Base-by-base conservation (phyloP, 1,140 invertebrate genomes). In the Trypoxylus dichotomus region DNA sequence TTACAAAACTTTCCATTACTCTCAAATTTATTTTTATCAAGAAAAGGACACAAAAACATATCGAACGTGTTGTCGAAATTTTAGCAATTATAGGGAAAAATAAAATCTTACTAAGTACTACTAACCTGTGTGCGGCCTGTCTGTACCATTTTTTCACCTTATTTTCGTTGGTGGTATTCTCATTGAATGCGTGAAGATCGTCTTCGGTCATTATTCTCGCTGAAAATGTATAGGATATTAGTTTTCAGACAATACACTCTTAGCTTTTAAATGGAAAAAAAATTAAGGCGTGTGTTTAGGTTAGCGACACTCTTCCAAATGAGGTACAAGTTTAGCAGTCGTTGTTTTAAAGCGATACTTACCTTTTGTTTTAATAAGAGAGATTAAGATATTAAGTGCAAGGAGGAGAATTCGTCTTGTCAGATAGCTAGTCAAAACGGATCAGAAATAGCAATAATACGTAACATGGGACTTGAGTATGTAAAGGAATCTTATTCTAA, bases 51-150 rank as follows among this genome's bases (percentile, higher is more conserved):
- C 10, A 37, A 37, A 37, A 37, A 37, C 10, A 37, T 37, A 37
- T 37, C 10, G 0, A 37, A 37, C 5, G 5, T 37, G 5, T 3
- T 37, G 0, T 37, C 5, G 32, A 5, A 37, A 5, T 37, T 19
- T 54, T 6, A 54, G 3, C 47, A 19, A 54, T 19, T 54, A 54
- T 19, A 19, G 47, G 7, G 47, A 54, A 54, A 54, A 54, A 19
- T 19, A 6, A 54, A 54, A 54, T 54, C 3, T 54, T 54, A 54
- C 47, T 54, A 19, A 54, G 19, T 37, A 1, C 5, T 41, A 5
- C 76, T 77, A 68, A 77, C 76, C 76, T 77, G 37, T 77, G 76
- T 37, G 76, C 60, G 15, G 63, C 76, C 15, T 77, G 58, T 77
- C 76, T 32, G 60, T 77, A 77, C 76, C 76, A 77, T 77, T 77